phyloP scores from a whole-genome alignment of 92 coral and sea anemone species.

The Palythoa heliodiscus region DNA sequence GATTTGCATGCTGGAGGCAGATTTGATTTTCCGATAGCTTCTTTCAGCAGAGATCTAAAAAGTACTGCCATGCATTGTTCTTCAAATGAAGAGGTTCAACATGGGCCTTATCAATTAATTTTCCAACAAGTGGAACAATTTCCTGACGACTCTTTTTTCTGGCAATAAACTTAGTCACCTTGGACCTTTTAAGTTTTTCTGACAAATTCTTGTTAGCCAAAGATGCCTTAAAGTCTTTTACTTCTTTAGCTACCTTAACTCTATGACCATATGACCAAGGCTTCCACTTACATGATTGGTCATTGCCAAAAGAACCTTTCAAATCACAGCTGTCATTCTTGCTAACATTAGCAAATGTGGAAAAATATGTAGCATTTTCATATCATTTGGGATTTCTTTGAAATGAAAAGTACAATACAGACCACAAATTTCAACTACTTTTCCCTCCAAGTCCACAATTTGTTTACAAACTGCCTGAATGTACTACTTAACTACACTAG shows the following conservation, averaged over 20 bases:
- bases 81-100: slow-evolving; percentile 67
- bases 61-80: slow-evolving; percentile 69
- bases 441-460: slow-evolving; percentile 63
- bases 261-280: slow-evolving; percentile 59
- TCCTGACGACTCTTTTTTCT: slow-evolving; percentile 61
- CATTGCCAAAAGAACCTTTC: slow-evolving; percentile 54
- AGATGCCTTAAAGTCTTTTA: slow-evolving; percentile 43
- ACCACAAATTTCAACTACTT: slow-evolving; percentile 66
- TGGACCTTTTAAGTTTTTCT: slow-evolving; percentile 46
- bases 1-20: slow-evolving; percentile 35
- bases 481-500: slow-evolving; percentile 53
- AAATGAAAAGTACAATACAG: slow-evolving; percentile 64
- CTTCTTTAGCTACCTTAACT: slow-evolving; percentile 36
- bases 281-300: slow-evolving; percentile 49
- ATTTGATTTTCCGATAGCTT: slow-evolving; percentile 66
- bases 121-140: slow-evolving; percentile 52
- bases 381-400: slow-evolving; percentile 69
- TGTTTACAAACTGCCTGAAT: slow-evolving; percentile 60
- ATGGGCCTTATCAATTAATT: slow-evolving; percentile 61
- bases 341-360: slow-evolving; percentile 69
- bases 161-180: slow-evolving; percentile 65
- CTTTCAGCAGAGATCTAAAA: slow-evolving; percentile 61
- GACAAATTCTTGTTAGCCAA: slow-evolving; percentile 28
- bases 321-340: slow-evolving; percentile 54
- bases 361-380: slow-evolving; percentile 83